A percentile compares a stretch with the other conserved stretches of the same genome.
Evolutionary conservation across 1,140 invertebrate genomes (phyloP).

Genomic region (Ditylenchus dipsaci): DNA sequence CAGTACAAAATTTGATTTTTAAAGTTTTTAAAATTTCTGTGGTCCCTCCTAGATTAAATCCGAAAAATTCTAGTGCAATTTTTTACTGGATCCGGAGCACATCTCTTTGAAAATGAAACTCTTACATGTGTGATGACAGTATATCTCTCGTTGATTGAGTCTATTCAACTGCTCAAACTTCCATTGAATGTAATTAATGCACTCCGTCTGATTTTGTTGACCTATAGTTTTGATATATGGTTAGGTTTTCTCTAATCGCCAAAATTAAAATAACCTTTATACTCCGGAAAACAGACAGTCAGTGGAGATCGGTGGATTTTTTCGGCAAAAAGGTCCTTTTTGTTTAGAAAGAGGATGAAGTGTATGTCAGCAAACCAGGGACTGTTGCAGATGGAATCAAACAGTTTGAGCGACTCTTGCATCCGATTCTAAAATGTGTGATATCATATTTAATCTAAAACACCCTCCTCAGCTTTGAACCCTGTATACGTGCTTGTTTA

Average conservation of each 20-base stretch:
- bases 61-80: no score
- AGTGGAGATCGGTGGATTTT: slow-evolving; percentile 58
- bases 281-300: slow-evolving; percentile 59
- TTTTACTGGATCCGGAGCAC: no score
- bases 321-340: slow-evolving; percentile 58
- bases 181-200: slow-evolving; percentile 58
- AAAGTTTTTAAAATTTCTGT: no score
- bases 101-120: no score
- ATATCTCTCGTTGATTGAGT: slow-evolving; percentile 81
- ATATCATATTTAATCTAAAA: no score
- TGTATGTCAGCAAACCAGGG: slow-evolving; percentile 59
- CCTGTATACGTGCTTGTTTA: no score
- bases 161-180: slow-evolving; percentile 57
- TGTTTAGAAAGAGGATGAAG: slow-evolving; percentile 59
- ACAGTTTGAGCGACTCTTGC: slow-evolving; percentile 59
- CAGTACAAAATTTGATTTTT: no score
- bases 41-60: no score
- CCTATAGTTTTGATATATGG: slow-evolving; percentile 19
- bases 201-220: slow-evolving; percentile 57
- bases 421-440: slow-evolving; percentile 59
- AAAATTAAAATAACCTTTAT: slow-evolving; percentile 56
- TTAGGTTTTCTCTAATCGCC: no score
- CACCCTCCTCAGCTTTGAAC: no score
- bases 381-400: slow-evolving; percentile 58
- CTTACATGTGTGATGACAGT: slow-evolving; percentile 78